Base-by-base conservation (phyloP, 2,888 invertebrate genomes). In the Crioceris asparagi region DNA sequence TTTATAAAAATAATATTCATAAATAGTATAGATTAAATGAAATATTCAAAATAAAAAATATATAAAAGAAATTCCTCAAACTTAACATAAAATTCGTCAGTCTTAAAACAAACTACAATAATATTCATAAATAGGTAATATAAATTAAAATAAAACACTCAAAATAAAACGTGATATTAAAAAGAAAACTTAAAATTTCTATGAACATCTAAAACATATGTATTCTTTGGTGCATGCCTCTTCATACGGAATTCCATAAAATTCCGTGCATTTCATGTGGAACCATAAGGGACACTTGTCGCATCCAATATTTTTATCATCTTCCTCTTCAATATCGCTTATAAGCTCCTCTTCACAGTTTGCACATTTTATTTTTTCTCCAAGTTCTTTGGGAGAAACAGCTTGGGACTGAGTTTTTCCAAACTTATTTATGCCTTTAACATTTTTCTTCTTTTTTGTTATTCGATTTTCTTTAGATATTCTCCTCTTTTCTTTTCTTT, bases 231-330 rank as follows among this genome's bases (percentile, higher is more conserved):
- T 11, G 12, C 18, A n/a, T 19, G 32, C 32, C 4, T 14, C 21
- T n/a, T 27, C 4, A 14, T 27, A 35, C n/a, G 35, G 35, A 8
- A 27, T 36, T 21, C 23, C 17, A 14, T 21, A 8, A 36, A 36
- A 36, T 12, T 31, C 21, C 14, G 36, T 36, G 32, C 36, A 36
- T 15, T 36, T 36, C 25, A 32, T 36, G 25, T 36, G 36, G 32
- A 19, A 36, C 36, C 36, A 36, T 14, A 32, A 32, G 21, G 17
- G 31, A 36, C 36, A 32, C 11, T 32, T 12, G 17, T 36, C 36
- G 17, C 36, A 36, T 10, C 36, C 36, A 15, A 36, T 36, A 23
- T 32, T 32, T 23, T 29, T 36, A 12, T 30, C 32, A 31, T 36
- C 36, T 11, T 36, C 36, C 17, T 36, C 32, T 21, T 36, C 31